phyloP scores from a whole-genome alignment of 2,113 vertebrate genomes.

The Orycteropus afer region DNA sequence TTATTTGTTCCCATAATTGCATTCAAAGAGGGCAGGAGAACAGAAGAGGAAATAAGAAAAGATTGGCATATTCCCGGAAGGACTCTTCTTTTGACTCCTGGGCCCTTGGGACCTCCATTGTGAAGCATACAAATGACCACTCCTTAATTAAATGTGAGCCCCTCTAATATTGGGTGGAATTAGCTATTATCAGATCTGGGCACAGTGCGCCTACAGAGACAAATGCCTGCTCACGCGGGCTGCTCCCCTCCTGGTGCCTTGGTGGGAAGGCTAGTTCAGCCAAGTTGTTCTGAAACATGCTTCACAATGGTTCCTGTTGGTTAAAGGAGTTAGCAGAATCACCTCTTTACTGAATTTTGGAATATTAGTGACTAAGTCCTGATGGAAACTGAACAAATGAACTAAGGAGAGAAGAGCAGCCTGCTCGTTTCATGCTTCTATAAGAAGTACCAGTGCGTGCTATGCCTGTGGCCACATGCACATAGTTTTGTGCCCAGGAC shows the following conservation, averaged over 20 bases:
- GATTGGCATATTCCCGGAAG: conserved; percentile 84
- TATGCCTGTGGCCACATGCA: background rate
- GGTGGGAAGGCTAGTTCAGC: background rate
- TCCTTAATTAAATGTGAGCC: conserved; percentile 89
- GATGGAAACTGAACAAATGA: fast-evolving
- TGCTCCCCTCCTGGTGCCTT: conserved; percentile 45
- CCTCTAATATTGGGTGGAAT: conserved; percentile 83
- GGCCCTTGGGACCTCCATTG: conserved; percentile 81
- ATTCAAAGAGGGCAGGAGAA: conserved; percentile 84
- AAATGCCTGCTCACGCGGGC: conserved; percentile 51
- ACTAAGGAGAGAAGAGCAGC: fast-evolving
- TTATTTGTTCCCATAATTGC: conserved; percentile 91
- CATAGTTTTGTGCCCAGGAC: background rate
- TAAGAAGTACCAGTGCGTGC: fast-evolving
- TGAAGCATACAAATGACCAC: conserved; percentile 83
- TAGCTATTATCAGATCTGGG: conserved; percentile 85
- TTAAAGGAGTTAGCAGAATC: background rate
- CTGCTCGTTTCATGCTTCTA: fast-evolving
- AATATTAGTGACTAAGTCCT: background rate
- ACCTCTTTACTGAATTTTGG: background rate
- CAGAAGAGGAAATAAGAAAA: conserved; percentile 82
- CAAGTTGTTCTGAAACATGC: background rate
- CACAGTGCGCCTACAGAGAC: conserved; percentile 71
- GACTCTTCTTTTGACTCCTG: conserved; percentile 81
- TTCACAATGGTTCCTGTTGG: background rate